Percentiles rank a stretch among this genome's conserved stretches.
Evolutionary conservation across 92 coral and sea anemone species (phyloP).

Genomic region (Siderastrea radians): DNA sequence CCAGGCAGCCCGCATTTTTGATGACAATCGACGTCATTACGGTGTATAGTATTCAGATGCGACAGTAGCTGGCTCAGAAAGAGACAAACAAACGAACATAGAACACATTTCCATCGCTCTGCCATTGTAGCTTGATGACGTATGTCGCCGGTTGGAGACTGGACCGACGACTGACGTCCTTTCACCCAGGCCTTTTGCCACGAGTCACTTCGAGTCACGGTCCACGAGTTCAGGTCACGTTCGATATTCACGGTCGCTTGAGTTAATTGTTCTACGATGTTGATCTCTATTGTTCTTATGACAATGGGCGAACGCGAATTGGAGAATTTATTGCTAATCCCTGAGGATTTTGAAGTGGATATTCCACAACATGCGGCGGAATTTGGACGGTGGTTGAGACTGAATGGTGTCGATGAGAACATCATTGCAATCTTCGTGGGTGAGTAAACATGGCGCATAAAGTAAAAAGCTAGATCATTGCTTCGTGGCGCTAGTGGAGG

Average conservation of each 20-base stretch:
- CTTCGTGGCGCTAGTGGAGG: too few relatives aligned
- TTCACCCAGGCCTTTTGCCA: neutral
- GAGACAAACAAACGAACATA: conserved; percentile 25
- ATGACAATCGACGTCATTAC: neutral
- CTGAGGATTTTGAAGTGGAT: neutral
- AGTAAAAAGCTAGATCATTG: too few relatives aligned
- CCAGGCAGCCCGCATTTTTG: conserved; percentile 12
- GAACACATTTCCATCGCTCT: neutral
- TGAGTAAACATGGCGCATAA: too few relatives aligned
- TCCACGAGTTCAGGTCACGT: neutral
- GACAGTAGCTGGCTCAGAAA: conserved; percentile 9
- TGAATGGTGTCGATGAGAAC: too few relatives aligned
- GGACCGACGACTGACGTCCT: neutral
- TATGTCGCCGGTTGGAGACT: neutral
- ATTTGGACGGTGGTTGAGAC: too few relatives aligned
- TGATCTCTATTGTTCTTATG: too few relatives aligned
- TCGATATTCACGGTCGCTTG: neutral
- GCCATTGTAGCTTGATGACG: neutral
- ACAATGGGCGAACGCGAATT: too few relatives aligned
- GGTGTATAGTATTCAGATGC: conserved; percentile 5
- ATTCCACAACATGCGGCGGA: too few relatives aligned
- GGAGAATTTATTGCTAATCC: neutral
- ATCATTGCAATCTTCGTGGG: too few relatives aligned
- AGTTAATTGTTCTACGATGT: neutral
- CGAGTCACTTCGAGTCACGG: neutral